Evolutionary conservation across 2,888 invertebrate species (phyloP), one percentile per base, ranked within the genome.

Genomic region (Ametastegia equiseti): DNA sequence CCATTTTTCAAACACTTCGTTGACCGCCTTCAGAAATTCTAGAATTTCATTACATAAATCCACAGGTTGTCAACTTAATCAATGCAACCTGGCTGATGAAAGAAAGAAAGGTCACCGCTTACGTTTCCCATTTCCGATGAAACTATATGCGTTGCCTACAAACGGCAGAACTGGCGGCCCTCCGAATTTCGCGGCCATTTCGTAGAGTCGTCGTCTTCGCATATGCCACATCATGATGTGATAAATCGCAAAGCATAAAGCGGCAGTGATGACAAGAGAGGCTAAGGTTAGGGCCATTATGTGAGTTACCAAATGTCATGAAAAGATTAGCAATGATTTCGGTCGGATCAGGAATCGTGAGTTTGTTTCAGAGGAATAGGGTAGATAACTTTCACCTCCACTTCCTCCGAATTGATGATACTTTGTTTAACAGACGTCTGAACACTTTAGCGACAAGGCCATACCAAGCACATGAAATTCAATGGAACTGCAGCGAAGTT

Each of bases 11-110:
- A 84, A 39, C 19, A 87, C 45, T 54, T 82, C 80, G 30, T 71
- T 82, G 13, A 85, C 71, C 65, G 83, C 86, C 6, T 81, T 83
- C n/a, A 86, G 73, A 50, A 87, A 84, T 54, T 85, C 87, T 87
- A 71, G 69, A 42, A 71, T 45, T 23, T 69, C 7, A 15, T 15
- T 6, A 5, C 19, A 42, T 47, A 45, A 6, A 0, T 60, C 30
- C 13, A 30, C n/a, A 57, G 23, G 6, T 9, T n/a, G 15, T 47
- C 45, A 45, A n/a, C n/a, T n/a, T n/a, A n/a, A n/a, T n/a, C n/a
- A n/a, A n/a, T n/a, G n/a, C n/a, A n/a, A n/a, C 45, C 2, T 0
- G 3, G 15, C 13, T 11, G 15, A 45, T 45, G 1, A 45, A 0
- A 15, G n/a, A 30, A 2, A 11, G 1, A 60, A 15, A 30, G 15